A percentile compares a stretch with the other conserved stretches of the same genome.
phyloP scores from a whole-genome alignment of 2,888 invertebrate genomes.

The Cylloceria caligata region DNA sequence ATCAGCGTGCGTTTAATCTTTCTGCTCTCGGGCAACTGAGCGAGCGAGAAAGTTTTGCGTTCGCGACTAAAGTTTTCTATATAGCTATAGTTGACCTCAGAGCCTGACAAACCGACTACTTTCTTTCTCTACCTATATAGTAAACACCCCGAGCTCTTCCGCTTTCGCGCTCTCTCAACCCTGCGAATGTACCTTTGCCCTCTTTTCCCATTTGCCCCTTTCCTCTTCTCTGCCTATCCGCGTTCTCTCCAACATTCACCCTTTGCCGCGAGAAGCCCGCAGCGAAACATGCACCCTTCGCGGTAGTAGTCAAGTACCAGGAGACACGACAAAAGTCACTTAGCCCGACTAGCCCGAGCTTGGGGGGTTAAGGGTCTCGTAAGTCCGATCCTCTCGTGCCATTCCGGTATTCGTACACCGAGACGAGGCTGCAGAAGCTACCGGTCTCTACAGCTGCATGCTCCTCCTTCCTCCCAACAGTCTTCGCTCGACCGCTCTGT shows the following conservation, averaged over 20 bases:
- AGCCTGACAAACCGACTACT: slow-evolving; percentile 74
- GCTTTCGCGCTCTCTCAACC: slow-evolving; percentile 42
- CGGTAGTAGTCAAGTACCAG: slow-evolving; percentile 71
- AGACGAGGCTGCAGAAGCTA: slow-evolving; percentile 28
- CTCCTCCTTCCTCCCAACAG: slow-evolving; percentile 19
- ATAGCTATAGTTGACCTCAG: slow-evolving; percentile 38
- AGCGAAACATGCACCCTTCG: slow-evolving; percentile 61
- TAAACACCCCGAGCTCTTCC: slow-evolving; percentile 47
- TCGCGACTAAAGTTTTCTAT: slow-evolving; percentile 34
- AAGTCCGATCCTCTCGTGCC: slow-evolving; percentile 66
- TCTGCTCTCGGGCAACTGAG: slow-evolving; percentile 57
- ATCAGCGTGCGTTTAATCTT: slow-evolving; percentile 74
- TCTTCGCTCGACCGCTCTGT: background rate
- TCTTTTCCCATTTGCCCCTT: slow-evolving; percentile 59
- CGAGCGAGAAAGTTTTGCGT: slow-evolving; percentile 61
- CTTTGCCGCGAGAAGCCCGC: slow-evolving; percentile 27
- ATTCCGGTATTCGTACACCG: slow-evolving; percentile 66
- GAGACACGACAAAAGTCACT: slow-evolving; percentile 79
- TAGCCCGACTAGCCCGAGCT: slow-evolving; percentile 69
- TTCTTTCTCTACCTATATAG: slow-evolving; percentile 66
- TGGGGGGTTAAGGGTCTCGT: slow-evolving; percentile 66
- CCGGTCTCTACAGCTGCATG: background rate
- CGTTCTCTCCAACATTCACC: slow-evolving; percentile 63
- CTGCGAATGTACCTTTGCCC: slow-evolving; percentile 33
- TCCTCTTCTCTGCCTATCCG: slow-evolving; percentile 53